Base-by-base conservation (phyloP, 2,797 vertebrate genomes). In the Lates japonicus region DNA sequence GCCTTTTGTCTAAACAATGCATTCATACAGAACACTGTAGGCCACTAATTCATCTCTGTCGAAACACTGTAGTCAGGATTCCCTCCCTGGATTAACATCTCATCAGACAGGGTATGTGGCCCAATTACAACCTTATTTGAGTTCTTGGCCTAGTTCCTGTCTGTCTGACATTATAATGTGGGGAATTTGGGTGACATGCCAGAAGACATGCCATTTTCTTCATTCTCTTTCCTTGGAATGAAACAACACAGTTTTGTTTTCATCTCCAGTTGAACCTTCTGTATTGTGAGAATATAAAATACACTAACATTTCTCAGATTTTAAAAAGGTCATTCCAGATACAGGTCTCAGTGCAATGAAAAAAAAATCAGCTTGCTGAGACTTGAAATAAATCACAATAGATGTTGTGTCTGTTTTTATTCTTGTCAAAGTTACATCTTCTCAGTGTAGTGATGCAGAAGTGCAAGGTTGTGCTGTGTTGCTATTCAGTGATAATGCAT, bases 91-190 rank as follows among this genome's bases (percentile, higher is more conserved):
- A 72, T 75, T 66, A 25, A 57, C 22, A 52, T 65, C 22, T 75
- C 60, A 69, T 80, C 70, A 80, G 44, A 73, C 66, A 49, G 39
- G 46, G 37, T 46, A 42, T 49, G 74, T 83, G 83, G 19, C 70
- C 74, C 70, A 76, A 81, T 81, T 83, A 62, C 25, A 41, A 31
- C 73, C 74, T 76, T 73, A 81, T 85, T 70, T 67, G n/a, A 29
- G 59, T 67, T 67, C 57, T 49, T 81, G 80, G 67, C 80, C 74
- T 67, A 44, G 48, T 84, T 84, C 73, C n/a, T 76, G 49, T 61
- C 55, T 17, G 17, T 51, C 55, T 75, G 68, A 81, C 58, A 57
- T 44, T 33, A 37, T 39, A 58, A 68, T 25, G 14, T 35, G 44
- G 48, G 25, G 44, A 63, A 63, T 74, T 22, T 55, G 22, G 4